Evolutionary conservation across 2,888 invertebrate genomes (phyloP), one percentile per base, ranked within the genome.

Genomic region (Tetragnatha montana): DNA sequence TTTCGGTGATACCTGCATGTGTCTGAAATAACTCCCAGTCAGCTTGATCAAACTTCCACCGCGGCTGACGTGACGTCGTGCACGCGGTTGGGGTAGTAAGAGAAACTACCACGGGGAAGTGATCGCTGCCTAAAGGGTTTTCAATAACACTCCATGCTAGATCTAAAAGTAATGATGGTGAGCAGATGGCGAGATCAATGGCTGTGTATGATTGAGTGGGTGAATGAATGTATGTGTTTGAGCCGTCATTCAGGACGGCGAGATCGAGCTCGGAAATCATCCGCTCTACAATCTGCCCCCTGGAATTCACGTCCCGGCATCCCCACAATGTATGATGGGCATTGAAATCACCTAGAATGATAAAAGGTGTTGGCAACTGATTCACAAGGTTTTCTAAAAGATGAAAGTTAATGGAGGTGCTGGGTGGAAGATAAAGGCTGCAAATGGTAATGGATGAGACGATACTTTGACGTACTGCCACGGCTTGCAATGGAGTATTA

Each of bases 151-250:
- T 35, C 35, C 35, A 35, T 10, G n/a, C 47, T 8, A 70, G 70
- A 35, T 81, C 49, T 8, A 35, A 2, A 2, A 80, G n/a, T 6
- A 80, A 6, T 0, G 79, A 22, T 4, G 79, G 69, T 35, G 69
- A 80, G 8, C 79, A 80, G 14, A 80, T 22, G 8, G 68, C 79
- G 3, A 69, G 60, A 17, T 68, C 79, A 35, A 75, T 2, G 35
- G 76, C 8, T 17, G 47, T 47, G n/a, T 17, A 76, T 8, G 76
- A 17, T 50, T 50, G 47, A n/a, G 76, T 49, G 8, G 76, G 50
- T 6, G 49, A 6, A 10, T 76, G 76, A 17, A 76, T 49, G 50
- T 35, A 35, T 4, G 76, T 76, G 14, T 68, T 17, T 19, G n/a
- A 17, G 19, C 35, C 69, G 3, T 70, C 19, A 47, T 81, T 81